Conservation (phyloP, 2,888 invertebrate species). For the Tyria jacobaeae region DNA sequence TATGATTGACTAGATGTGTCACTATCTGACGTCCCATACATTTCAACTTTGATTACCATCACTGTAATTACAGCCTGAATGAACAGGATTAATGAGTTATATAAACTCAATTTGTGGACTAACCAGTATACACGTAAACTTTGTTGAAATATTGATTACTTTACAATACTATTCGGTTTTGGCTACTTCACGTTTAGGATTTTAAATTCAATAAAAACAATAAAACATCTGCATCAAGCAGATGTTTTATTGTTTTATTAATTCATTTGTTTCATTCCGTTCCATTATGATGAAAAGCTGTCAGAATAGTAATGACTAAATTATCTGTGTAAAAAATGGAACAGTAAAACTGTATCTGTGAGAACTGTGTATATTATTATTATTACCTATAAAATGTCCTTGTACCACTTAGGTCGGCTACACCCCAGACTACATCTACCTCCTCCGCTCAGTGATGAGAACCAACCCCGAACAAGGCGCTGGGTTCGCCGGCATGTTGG, state of each 20-base stretch:
- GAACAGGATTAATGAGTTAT: not conserved
- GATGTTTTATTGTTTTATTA: too few species aligned
- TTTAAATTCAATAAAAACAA: too few species aligned
- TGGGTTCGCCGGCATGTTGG: conserved; percentile 97
- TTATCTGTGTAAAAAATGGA: too few species aligned
- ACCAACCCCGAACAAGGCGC: conserved; percentile 99
- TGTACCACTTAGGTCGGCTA: conserved; percentile 88
- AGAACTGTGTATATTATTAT: too few species aligned
- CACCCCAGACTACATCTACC: conserved; percentile 98
- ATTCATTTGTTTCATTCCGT: too few species aligned
- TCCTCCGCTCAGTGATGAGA: conserved; percentile 98
- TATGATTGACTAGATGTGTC: not conserved
- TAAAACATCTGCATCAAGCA: too few species aligned
- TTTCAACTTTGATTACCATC: not conserved
- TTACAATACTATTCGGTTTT: too few species aligned
- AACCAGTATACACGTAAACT: not conserved
- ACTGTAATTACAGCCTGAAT: not conserved
- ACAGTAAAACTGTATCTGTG: too few species aligned
- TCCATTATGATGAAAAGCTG: too few species aligned
- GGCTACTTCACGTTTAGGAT: too few species aligned
- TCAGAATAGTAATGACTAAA: too few species aligned
- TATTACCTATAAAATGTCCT: not conserved
- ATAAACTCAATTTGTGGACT: not conserved
- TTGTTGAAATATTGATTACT: not conserved
- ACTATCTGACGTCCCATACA: not conserved